A percentile compares a stretch with the other conserved stretches of the same genome.
phyloP scores from a whole-genome alignment of 2,113 vertebrate species.

The Pholis gunnellus region DNA sequence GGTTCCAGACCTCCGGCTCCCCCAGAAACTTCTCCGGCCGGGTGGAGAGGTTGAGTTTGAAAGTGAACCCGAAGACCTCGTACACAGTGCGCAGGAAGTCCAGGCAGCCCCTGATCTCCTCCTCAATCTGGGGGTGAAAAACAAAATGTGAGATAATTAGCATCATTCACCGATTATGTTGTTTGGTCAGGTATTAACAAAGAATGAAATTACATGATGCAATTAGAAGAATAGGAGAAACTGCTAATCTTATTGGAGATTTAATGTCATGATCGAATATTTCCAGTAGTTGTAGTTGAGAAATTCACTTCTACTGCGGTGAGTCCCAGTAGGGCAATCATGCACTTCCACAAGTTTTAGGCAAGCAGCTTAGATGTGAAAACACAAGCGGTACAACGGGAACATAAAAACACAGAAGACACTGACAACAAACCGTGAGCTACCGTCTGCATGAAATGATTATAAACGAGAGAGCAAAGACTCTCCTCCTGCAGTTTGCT shows the following conservation, averaged over 20 bases:
- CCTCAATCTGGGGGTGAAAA: slow-evolving; percentile 87
- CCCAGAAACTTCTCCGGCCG: slow-evolving; percentile 97
- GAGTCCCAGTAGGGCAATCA: background rate
- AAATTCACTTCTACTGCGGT: background rate
- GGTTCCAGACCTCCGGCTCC: slow-evolving; percentile 92
- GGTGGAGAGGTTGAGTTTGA: slow-evolving; percentile 98
- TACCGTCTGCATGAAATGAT: background rate
- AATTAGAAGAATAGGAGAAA: slow-evolving; percentile 11
- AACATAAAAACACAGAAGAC: background rate
- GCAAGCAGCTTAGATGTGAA: background rate
- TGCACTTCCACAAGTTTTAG: background rate
- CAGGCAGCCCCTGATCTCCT: slow-evolving; percentile 95
- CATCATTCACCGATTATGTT: background rate
- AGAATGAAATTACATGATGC: background rate
- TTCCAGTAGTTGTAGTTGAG: background rate
- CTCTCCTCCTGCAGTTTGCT: background rate
- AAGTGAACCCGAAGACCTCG: slow-evolving; percentile 93
- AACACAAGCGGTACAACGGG: background rate
- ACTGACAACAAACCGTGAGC: background rate
- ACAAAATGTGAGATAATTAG: slow-evolving; percentile 11
- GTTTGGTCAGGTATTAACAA: background rate
- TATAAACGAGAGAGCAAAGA: background rate
- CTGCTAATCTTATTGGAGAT: background rate
- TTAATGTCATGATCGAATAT: background rate
- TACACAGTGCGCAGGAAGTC: slow-evolving; percentile 95